A percentile compares a stretch with the other conserved stretches of the same genome.
Conservation (phyloP, 2,113 vertebrate species). For the Heptranchias perlo region DNA sequence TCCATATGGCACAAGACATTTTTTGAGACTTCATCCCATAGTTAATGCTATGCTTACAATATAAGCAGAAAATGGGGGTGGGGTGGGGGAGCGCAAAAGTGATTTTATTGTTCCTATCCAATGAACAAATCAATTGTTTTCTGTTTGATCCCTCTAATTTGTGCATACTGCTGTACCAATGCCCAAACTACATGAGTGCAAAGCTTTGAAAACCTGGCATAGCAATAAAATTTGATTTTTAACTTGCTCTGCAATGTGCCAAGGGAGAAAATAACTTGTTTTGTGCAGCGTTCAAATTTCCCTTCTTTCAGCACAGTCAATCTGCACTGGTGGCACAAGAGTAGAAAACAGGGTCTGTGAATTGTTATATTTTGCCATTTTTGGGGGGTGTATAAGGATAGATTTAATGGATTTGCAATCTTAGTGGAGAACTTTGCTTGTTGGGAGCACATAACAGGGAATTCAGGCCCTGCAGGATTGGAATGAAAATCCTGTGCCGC, state of each 20-base stretch:
- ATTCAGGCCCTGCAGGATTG: neutral
- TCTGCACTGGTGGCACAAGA: neutral
- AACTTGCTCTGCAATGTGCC: neutral
- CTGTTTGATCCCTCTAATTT: neutral
- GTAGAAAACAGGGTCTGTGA: neutral
- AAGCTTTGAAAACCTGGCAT: neutral
- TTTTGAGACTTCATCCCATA: neutral
- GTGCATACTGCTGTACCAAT: neutral
- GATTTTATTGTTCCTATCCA: neutral
- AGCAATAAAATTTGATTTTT: neutral
- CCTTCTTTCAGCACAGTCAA: neutral
- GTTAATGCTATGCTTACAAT: neutral
- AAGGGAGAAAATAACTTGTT: neutral
- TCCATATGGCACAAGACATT: neutral
- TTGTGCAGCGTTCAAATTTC: neutral
- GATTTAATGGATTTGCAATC: neutral
- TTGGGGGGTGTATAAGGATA: neutral
- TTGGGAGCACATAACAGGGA: neutral
- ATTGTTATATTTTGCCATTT: neutral
- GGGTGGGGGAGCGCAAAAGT: neutral
- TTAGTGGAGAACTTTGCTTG: too few species aligned
- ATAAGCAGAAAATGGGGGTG: neutral
- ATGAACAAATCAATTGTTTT: neutral
- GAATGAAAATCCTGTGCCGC: neutral
- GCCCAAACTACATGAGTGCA: neutral